A percentile compares a stretch with the other conserved stretches of the same genome.
Conservation (phyloP, 2,797 vertebrate genomes). For the Australoheros facetus region DNA sequence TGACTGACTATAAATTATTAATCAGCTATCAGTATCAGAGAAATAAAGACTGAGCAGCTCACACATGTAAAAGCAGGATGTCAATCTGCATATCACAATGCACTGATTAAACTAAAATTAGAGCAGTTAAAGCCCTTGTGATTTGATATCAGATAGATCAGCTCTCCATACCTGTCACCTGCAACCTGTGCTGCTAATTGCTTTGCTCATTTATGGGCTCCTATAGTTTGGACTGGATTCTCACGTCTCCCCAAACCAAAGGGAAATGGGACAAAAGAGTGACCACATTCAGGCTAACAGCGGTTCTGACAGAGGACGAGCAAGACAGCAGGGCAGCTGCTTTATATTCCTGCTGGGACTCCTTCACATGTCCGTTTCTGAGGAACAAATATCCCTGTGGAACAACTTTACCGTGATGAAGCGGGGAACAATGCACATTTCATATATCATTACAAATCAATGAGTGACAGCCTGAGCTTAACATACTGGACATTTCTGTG, state of each 20-base stretch:
- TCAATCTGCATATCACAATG: not conserved
- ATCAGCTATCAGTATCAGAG: constrained; percentile 34
- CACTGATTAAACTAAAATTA: constrained; percentile 2
- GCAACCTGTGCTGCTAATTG: constrained; percentile 34
- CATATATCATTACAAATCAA: not conserved
- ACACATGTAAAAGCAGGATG: constrained; percentile 2
- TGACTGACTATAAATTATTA: constrained; percentile 56
- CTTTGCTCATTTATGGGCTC: constrained; percentile 34
- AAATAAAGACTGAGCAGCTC: not conserved
- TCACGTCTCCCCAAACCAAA: constrained; percentile 46
- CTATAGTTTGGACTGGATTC: constrained; percentile 43
- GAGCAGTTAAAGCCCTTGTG: not conserved
- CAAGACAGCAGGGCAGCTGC: constrained; percentile 47
- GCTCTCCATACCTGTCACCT: constrained; percentile 23
- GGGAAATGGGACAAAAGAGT: constrained; percentile 42
- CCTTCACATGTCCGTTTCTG: constrained; percentile 16
- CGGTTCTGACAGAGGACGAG: constrained; percentile 33
- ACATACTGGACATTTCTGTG: not conserved
- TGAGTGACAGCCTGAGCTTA: not conserved
- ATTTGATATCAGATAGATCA: constrained; percentile 7
- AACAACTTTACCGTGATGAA: not conserved
- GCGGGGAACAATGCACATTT: not conserved
- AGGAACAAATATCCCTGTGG: constrained; percentile 10
- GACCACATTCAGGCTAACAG: constrained; percentile 44
- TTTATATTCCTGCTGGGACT: constrained; percentile 61